Conservation (phyloP, 2,797 vertebrate species). For the Malurus leucopterus region DNA sequence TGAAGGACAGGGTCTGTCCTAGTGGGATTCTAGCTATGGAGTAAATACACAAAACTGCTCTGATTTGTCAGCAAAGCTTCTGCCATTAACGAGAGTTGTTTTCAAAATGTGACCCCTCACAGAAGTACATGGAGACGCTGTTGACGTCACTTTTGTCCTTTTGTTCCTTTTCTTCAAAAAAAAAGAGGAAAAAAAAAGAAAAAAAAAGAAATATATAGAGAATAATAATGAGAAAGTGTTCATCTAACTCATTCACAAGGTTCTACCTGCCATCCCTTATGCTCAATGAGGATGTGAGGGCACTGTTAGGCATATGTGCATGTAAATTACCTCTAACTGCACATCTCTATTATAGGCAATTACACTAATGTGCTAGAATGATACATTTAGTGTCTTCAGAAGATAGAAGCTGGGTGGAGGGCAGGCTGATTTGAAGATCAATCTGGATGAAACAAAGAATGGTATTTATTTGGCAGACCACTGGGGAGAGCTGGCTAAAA, state of each 20-base stretch:
- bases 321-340: constrained; percentile 64
- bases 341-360: constrained; percentile 67
- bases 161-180: neutral
- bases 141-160: constrained; percentile 11
- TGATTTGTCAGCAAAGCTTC: neutral
- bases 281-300: constrained; percentile 57
- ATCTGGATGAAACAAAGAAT: constrained; percentile 62
- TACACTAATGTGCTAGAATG: constrained; percentile 63
- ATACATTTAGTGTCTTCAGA: constrained; percentile 64
- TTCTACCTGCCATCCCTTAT: constrained; percentile 59
- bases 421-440: constrained; percentile 64
- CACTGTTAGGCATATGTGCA: constrained; percentile 61
- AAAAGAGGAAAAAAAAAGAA: too few relatives aligned
- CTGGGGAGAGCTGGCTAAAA: constrained; percentile 58
- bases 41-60: neutral
- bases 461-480: constrained; percentile 58
- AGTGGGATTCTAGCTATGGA: neutral
- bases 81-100: neutral
- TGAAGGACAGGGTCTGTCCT: neutral
- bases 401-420: constrained; percentile 60
- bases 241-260: constrained; percentile 57
- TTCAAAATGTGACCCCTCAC: neutral
- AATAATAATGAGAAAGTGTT: constrained; percentile 50
- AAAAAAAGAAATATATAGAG: neutral
- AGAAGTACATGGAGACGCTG: neutral